These are phyloP conservation scores for Scaptodrosophila latifasciaeformis DNA, from an alignment of 2,888 invertebrate genomes.

Conservation along the genomic window DNA sequence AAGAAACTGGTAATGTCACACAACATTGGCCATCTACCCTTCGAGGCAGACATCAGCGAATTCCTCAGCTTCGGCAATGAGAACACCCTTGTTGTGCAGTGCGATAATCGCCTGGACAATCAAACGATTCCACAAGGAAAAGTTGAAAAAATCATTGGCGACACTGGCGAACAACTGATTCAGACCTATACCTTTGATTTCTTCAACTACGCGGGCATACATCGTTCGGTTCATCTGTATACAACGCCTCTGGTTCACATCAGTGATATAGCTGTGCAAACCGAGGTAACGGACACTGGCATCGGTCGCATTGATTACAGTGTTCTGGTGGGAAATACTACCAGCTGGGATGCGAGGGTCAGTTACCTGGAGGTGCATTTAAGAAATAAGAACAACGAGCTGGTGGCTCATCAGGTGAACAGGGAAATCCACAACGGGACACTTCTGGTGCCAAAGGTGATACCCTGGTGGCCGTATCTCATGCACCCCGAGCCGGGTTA, in stretches of 20 bases:
- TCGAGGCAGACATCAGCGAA: slow-evolving; percentile 87
- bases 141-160: slow-evolving; percentile 78
- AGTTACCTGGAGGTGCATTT: slow-evolving; percentile 73
- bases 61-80: slow-evolving; percentile 80
- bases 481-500: slow-evolving; percentile 90
- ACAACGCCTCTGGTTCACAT: slow-evolving; percentile 89
- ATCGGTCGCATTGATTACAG: slow-evolving; percentile 76
- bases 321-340: slow-evolving; percentile 27
- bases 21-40: slow-evolving; percentile 96
- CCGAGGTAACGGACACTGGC: slow-evolving; percentile 79
- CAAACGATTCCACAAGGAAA: slow-evolving; percentile 93
- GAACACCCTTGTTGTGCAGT: slow-evolving; percentile 90
- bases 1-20: slow-evolving; percentile 86
- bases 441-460: slow-evolving; percentile 82
- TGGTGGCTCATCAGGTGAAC: slow-evolving; percentile 77
- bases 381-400: slow-evolving; percentile 76
- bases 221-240: slow-evolving; percentile 91
- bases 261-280: slow-evolving; percentile 87
- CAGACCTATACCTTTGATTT: slow-evolving; percentile 95
- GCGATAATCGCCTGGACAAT: slow-evolving; percentile 92
- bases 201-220: slow-evolving; percentile 98
- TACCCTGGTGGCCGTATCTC: slow-evolving; percentile 95
- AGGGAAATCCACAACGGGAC: slow-evolving; percentile 77
- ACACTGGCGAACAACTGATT: slow-evolving; percentile 78
- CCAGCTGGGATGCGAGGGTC: not conserved